A percentile compares a stretch with the other conserved stretches of the same genome.
phyloP scores from a whole-genome alignment of 1,140 invertebrate genomes.

The Drosophila tropicalis region DNA sequence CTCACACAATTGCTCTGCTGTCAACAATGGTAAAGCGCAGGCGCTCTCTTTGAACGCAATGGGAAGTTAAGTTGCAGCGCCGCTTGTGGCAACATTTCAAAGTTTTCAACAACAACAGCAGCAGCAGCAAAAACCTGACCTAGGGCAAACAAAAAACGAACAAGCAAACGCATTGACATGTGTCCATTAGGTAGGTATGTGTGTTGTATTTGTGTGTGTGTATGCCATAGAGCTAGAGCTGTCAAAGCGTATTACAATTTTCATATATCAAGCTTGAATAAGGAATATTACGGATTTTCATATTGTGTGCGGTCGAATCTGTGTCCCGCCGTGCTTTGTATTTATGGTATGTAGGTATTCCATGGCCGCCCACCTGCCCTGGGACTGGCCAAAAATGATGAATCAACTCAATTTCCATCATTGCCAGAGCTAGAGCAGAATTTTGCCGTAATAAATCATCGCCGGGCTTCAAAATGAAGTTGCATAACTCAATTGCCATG shows the following conservation, averaged over 20 bases:
- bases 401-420: constrained; percentile 55
- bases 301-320: constrained; percentile 34
- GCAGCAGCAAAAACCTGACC: constrained; percentile 54
- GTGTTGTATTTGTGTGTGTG: constrained; percentile 33
- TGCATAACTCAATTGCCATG: constrained; percentile 55
- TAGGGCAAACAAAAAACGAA: constrained; percentile 60
- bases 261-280: constrained; percentile 68
- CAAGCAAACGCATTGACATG: constrained; percentile 47
- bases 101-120: constrained; percentile 47
- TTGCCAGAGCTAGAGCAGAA: not conserved
- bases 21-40: constrained; percentile 55
- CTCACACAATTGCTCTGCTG: constrained; percentile 31
- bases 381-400: constrained; percentile 37
- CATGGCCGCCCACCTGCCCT: not conserved
- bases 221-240: constrained; percentile 40
- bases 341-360: constrained; percentile 8
- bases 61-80: constrained; percentile 19
- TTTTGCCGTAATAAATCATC: constrained; percentile 42
- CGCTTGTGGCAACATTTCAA: constrained; percentile 33
- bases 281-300: constrained; percentile 39
- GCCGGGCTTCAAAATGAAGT: constrained; percentile 41
- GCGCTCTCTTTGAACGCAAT: constrained; percentile 58
- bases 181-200: constrained; percentile 37
- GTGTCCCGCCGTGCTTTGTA: constrained; percentile 3
- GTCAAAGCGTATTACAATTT: constrained; percentile 73